Evolutionary conservation across 2,888 invertebrate species (phyloP).

Genomic region (Chymomyza procnemis): DNA sequence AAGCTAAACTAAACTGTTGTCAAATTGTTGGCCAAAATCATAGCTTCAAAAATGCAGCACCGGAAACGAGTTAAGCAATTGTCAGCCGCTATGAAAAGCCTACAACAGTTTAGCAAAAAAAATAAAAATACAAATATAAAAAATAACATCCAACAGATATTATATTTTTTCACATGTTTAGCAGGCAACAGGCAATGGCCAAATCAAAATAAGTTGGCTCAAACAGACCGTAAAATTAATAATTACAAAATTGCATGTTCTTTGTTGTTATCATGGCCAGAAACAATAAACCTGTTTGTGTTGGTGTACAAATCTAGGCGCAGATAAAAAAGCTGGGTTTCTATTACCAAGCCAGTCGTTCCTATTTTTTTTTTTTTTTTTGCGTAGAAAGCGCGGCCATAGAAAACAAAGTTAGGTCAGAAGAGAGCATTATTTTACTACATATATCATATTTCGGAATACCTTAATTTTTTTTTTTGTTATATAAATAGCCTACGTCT

Average conservation of each 20-base stretch:
- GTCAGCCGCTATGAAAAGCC: constrained; percentile 1
- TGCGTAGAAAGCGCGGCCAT: background rate
- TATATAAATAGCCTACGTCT: background rate
- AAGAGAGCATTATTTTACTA: background rate
- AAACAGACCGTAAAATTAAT: constrained; percentile 66
- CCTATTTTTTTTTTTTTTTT: no score
- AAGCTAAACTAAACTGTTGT: background rate
- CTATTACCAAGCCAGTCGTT: no score
- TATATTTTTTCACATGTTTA: constrained; percentile 12
- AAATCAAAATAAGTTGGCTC: constrained; percentile 30
- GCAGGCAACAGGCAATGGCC: background rate
- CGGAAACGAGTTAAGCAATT: constrained; percentile 32
- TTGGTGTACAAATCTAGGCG: constrained; percentile 38
- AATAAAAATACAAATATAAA: no score
- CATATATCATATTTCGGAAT: background rate
- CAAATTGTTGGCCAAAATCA: constrained; percentile 18
- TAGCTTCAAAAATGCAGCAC: constrained; percentile 4
- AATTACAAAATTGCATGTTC: constrained; percentile 68
- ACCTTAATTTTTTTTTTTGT: background rate
- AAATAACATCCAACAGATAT: background rate
- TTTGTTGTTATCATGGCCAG: constrained; percentile 47
- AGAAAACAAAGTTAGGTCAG: background rate
- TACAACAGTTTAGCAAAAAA: background rate
- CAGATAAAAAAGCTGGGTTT: constrained; percentile 41
- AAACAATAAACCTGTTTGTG: constrained; percentile 46